Evolutionary conservation across 2,888 invertebrate species (phyloP).

Genomic region (Noctua fimbriata): DNA sequence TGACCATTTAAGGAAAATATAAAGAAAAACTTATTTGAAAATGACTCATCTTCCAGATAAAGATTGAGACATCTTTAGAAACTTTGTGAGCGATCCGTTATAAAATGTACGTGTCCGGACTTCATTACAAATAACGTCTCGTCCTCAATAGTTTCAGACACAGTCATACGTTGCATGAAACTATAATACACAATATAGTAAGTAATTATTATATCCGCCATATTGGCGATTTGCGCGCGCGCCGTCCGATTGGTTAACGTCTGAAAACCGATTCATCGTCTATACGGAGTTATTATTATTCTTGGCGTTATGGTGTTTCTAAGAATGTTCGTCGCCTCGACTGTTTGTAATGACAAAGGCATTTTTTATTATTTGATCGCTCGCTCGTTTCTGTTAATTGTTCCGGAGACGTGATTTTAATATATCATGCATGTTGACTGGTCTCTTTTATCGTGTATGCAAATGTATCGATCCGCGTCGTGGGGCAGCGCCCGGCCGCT

Average conservation of each 20-base stretch:
- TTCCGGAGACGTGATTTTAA: constrained; percentile 89
- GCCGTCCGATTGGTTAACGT: constrained; percentile 77
- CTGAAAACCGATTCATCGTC: constrained; percentile 77
- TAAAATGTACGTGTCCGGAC: constrained; percentile 61
- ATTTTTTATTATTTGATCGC: constrained; percentile 89
- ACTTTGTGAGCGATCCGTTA: constrained; percentile 57
- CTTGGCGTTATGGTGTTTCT: constrained; percentile 79
- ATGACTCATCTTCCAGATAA: constrained; percentile 48
- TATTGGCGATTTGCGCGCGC: constrained; percentile 75
- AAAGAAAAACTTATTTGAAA: constrained; percentile 31
- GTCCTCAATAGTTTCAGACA: constrained; percentile 63
- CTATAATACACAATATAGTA: constrained; percentile 61
- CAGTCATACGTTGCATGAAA: constrained; percentile 60
- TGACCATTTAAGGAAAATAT: constrained; percentile 47
- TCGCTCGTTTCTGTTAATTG: constrained; percentile 88
- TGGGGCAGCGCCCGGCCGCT: constrained; percentile 53
- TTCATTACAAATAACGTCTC: constrained; percentile 55
- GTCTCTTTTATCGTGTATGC: constrained; percentile 86
- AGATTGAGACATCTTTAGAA: constrained; percentile 50
- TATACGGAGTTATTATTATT: constrained; percentile 79
- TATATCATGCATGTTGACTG: constrained; percentile 88
- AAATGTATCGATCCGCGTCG: constrained; percentile 79
- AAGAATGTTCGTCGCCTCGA: constrained; percentile 77
- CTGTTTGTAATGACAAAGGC: constrained; percentile 88
- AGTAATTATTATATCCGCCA: constrained; percentile 77